Evolutionary conservation across 2,888 invertebrate species (phyloP), one percentile per base, ranked within the genome.

Genomic region (Malthinus seriepunctatus): DNA sequence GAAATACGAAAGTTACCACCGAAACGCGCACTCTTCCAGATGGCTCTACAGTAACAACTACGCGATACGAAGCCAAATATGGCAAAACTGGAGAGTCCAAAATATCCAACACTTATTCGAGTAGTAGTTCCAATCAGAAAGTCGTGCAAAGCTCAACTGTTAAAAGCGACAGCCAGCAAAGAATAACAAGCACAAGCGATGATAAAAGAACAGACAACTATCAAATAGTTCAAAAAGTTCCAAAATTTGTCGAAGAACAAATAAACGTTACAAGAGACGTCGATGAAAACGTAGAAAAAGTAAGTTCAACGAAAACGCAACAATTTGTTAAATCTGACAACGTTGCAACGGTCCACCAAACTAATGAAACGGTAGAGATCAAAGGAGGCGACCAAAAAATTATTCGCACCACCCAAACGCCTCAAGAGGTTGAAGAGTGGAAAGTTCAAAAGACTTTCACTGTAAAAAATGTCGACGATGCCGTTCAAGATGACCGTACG

Each of bases 31-130:
- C 85, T 46, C 76, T 88, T 38, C 84, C 86, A 0, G 88, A 87
- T 69, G 89, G 88, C 10, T 86, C 86, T 1, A 82, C 82, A 38
- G 84, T 88, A 1, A 88, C 87, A n/a, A 88, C 86, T 60, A 88
- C 87, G 12, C 83, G 84, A 39, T 85, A 86, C 34, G 88, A 88
- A 72, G 86, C 86, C 33, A 80, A 77, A 53, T 75, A 74, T 23
- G 60, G 62, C 8, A 64, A 53, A 44, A 56, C 58, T 6, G 51
- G 10, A 64, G 60, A 1, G 32, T 45, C 39, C 6, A 23, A 23
- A 65, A 46, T 46, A 65, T 42, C 39, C 8, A 14, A 42, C 14
- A 15, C 14, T 8, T 42, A 42, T 42, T 42, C 39, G 5, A 60
- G 3, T 53, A 38, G 12, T 0, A 15, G n/a, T 9, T 42, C 39